Evolutionary conservation across 1,140 invertebrate genomes (phyloP).

Genomic region (Orchestia grillus): DNA sequence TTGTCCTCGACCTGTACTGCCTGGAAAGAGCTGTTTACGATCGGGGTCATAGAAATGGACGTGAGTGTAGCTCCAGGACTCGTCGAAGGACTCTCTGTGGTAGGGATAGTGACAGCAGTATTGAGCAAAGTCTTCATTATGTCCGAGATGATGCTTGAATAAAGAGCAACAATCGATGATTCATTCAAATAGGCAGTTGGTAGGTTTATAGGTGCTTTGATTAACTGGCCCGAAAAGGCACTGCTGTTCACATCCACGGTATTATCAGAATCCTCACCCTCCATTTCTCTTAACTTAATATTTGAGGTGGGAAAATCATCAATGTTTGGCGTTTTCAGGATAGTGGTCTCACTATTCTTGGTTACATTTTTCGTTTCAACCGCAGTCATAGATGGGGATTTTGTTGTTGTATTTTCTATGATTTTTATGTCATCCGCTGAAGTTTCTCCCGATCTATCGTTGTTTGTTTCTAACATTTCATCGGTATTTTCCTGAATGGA

Average conservation of each 20-base stretch:
- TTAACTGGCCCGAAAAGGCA: not conserved
- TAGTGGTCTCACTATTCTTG: not conserved
- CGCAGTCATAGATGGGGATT: no score
- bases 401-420: not conserved
- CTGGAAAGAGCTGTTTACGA: not conserved
- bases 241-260: not conserved
- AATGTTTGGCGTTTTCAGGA: not conserved
- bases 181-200: not conserved
- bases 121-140: not conserved
- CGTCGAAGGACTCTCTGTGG: not conserved
- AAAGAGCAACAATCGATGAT: conserved; percentile 10
- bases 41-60: not conserved
- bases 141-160: conserved; percentile 16
- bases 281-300: not conserved
- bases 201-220: conserved; percentile 2
- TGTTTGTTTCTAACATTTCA: not conserved
- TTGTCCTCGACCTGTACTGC: not conserved
- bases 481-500: not conserved
- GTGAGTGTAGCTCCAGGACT: not conserved
- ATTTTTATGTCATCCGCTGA: not conserved
- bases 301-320: not conserved
- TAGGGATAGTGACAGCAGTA: not conserved
- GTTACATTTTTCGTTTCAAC: not conserved
- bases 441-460: not conserved
- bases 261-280: not conserved